Percentiles rank a stretch among this genome's conserved stretches.
phyloP scores from a whole-genome alignment of 1,140 invertebrate genomes.

The Chymomyza costata region DNA sequence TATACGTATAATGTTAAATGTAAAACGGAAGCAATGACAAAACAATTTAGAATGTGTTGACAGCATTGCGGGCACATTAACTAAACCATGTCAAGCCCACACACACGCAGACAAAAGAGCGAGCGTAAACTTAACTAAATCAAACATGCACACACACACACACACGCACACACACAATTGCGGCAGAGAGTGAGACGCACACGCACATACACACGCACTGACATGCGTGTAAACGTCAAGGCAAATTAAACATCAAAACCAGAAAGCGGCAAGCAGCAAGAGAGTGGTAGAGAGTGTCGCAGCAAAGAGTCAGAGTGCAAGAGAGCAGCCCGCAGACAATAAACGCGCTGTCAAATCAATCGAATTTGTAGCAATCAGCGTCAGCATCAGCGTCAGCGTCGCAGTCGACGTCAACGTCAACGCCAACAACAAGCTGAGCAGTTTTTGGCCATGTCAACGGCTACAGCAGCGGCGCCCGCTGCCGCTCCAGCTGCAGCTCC shows the following conservation, averaged over 20 bases:
- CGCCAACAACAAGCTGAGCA: conserved; percentile 12
- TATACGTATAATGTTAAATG: no score
- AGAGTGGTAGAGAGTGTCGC: background rate
- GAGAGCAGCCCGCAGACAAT: conserved; percentile 22
- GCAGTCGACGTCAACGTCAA: conserved; percentile 25
- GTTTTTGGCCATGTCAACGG: no score
- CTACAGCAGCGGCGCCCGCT: background rate
- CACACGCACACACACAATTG: background rate
- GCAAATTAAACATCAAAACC: no score
- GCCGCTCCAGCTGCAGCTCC: no score
- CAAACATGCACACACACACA: background rate
- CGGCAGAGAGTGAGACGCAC: background rate
- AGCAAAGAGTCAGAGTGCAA: background rate
- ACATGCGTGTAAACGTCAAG: no score
- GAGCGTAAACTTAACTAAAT: conserved; percentile 13
- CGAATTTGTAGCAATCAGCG: conserved; percentile 64
- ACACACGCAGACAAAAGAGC: background rate
- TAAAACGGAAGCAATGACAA: no score
- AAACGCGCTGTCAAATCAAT: conserved; percentile 59
- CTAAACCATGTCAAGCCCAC: conserved; percentile 11
- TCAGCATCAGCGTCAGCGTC: no score
- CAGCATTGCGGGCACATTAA: conserved; percentile 32
- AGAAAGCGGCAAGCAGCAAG: no score
- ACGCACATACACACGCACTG: no score
- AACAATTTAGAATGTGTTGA: no score